Evolutionary conservation across 2,797 vertebrate species (phyloP).

Genomic region (Myripristis jacobus): DNA sequence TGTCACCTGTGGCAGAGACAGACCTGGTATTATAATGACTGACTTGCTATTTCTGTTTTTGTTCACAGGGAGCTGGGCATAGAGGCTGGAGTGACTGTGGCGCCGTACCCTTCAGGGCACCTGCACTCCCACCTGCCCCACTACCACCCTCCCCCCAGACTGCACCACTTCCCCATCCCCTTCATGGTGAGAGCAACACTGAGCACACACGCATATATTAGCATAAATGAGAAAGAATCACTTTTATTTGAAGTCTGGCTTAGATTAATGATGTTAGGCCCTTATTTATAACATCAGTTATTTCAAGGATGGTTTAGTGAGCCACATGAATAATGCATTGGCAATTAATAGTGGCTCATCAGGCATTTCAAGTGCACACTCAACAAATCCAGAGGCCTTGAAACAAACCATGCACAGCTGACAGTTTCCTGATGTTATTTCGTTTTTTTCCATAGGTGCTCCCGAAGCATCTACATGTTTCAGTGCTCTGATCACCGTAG

Average conservation of each 20-base stretch:
- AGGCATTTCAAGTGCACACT: slow-evolving; percentile 72
- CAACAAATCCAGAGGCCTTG: slow-evolving; percentile 59
- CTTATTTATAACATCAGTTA: slow-evolving; percentile 74
- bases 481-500: slow-evolving; percentile 1
- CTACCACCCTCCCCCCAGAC: slow-evolving; percentile 95
- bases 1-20: neutral
- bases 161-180: slow-evolving; percentile 96
- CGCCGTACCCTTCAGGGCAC: slow-evolving; percentile 93
- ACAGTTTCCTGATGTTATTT: slow-evolving; percentile 35
- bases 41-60: slow-evolving; percentile 29
- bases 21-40: neutral
- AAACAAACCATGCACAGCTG: slow-evolving; percentile 30
- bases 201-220: slow-evolving; percentile 69
- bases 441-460: neutral
- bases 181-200: slow-evolving; percentile 90
- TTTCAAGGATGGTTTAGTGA: slow-evolving; percentile 76
- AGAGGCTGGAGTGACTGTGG: slow-evolving; percentile 94
- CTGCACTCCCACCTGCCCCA: slow-evolving; percentile 96
- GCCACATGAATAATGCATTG: slow-evolving; percentile 79
- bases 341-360: slow-evolving; percentile 73
- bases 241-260: slow-evolving; percentile 65
- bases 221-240: slow-evolving; percentile 70
- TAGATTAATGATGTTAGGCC: slow-evolving; percentile 68
- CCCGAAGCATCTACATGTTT: slow-evolving; percentile 21
- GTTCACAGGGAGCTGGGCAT: slow-evolving; percentile 94